These are phyloP conservation scores for Pyxicephalus adspersus DNA, from an alignment of 2,113 vertebrate species.

Conservation along the genomic window DNA sequence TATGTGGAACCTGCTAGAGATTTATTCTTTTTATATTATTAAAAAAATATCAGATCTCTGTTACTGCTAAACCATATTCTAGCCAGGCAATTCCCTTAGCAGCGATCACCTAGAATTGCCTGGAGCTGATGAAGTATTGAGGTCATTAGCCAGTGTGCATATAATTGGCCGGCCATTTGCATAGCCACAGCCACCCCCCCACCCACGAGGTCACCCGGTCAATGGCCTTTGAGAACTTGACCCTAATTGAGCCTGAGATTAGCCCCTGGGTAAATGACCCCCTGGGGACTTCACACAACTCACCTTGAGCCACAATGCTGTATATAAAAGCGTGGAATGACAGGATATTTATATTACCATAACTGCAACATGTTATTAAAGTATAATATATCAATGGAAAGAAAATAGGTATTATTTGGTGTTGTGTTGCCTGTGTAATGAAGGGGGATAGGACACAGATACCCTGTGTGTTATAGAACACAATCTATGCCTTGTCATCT, in stretches of 20 bases:
- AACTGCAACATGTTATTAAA: conserved; percentile 34
- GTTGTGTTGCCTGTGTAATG: conserved; percentile 22
- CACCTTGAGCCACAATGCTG: neutral
- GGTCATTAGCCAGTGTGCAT: no score
- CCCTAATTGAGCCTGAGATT: neutral
- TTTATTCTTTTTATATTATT: no score
- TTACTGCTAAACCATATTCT: neutral
- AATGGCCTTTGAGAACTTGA: neutral
- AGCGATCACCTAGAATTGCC: neutral
- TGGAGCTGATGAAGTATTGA: no score
- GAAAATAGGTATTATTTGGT: neutral
- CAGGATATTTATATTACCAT: neutral
- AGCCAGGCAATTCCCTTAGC: neutral
- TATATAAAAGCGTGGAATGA: neutral
- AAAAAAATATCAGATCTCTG: neutral
- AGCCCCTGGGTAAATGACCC: neutral
- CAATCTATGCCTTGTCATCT: neutral
- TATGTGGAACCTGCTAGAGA: no score
- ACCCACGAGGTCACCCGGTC: neutral
- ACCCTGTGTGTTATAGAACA: conserved; percentile 5
- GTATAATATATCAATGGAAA: conserved; percentile 18
- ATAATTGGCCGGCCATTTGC: no score
- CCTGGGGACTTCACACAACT: neutral
- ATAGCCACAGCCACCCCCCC: no score
- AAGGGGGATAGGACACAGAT: conserved; percentile 10